Conservation (phyloP, 2,888 invertebrate genomes). For the Temnothorax rugatulus region DNA sequence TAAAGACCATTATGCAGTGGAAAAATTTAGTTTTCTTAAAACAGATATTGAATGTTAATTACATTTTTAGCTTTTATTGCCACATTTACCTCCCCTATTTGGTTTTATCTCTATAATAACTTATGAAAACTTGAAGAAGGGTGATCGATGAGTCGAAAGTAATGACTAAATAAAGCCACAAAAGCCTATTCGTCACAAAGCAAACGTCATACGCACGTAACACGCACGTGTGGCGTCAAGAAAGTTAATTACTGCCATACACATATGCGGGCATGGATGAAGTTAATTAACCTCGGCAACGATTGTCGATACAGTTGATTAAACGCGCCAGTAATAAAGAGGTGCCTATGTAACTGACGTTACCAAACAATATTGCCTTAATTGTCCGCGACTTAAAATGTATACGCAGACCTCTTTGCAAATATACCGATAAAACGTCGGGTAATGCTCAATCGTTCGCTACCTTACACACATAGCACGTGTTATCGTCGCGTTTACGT, state of each 20-base stretch:
- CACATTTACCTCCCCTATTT: not conserved
- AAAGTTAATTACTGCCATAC: conserved; percentile 33
- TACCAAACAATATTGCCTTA: conserved; percentile 51
- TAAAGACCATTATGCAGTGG: not conserved
- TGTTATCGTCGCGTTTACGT: conserved; percentile 10
- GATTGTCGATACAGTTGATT: conserved; percentile 59
- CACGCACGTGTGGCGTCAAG: conserved; percentile 20
- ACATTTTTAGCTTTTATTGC: not conserved
- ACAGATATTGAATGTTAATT: not conserved
- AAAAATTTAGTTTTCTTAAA: not conserved
- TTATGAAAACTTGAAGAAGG: not conserved
- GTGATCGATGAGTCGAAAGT: not conserved
- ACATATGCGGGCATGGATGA: not conserved
- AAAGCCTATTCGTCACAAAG: not conserved
- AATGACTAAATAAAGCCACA: not conserved
- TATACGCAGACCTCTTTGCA: conserved; percentile 38
- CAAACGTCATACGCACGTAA: conserved; percentile 13
- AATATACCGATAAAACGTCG: conserved; percentile 48
- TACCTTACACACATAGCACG: conserved; percentile 24
- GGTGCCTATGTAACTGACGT: conserved; percentile 33
- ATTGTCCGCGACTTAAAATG: conserved; percentile 38
- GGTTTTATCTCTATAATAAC: not conserved
- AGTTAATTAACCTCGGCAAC: conserved; percentile 57
- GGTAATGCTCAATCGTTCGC: conserved; percentile 27
- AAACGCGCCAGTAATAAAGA: conserved; percentile 58